phyloP scores from a whole-genome alignment of 2,113 vertebrate genomes.

The Chelonoidis abingdonii region DNA sequence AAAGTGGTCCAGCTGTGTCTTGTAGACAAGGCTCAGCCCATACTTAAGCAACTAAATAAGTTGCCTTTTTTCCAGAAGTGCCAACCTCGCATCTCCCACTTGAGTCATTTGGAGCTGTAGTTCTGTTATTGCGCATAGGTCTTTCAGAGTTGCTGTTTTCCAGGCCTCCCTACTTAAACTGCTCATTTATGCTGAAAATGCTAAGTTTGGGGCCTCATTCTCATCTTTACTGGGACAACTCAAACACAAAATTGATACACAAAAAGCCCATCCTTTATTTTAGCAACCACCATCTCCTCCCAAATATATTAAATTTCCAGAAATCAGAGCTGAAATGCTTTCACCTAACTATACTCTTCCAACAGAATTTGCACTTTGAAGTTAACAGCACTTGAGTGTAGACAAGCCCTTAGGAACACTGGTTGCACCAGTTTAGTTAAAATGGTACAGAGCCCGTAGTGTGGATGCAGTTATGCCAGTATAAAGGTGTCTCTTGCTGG shows the following conservation, averaged over 20 bases:
- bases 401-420: not conserved
- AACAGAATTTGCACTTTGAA: not conserved
- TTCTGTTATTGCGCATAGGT: not conserved
- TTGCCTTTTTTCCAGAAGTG: not conserved
- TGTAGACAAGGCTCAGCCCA: not conserved
- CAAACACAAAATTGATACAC: not conserved
- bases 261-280: not conserved
- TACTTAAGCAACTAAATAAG: not conserved
- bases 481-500: not conserved
- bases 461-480: not conserved
- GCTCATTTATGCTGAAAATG: not conserved
- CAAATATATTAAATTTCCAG: not conserved
- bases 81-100: not conserved
- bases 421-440: not conserved
- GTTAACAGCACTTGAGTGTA: not conserved
- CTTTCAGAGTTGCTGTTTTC: not conserved
- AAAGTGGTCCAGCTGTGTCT: constrained; percentile 2
- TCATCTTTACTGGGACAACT: not conserved
- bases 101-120: not conserved
- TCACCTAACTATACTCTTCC: not conserved
- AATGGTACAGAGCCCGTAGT: not conserved
- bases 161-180: not conserved
- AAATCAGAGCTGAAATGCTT: not conserved
- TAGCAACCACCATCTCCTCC: not conserved
- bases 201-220: not conserved